These are phyloP conservation scores for Orientallactaga bullata DNA, from an alignment of 2,113 vertebrate genomes.

Conservation along the genomic window DNA sequence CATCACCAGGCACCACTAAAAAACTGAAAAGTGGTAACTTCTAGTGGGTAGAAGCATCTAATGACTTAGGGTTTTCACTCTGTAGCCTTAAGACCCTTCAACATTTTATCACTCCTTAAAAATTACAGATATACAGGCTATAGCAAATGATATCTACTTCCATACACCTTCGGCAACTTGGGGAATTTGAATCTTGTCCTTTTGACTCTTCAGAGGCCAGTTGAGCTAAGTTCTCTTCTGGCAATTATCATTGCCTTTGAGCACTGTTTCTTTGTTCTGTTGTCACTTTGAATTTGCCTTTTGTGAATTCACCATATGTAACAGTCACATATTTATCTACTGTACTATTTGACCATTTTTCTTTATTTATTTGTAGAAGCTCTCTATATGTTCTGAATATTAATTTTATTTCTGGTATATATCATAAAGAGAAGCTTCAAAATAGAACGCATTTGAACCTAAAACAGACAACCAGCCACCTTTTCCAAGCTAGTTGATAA, in stretches of 20 bases:
- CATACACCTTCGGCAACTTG: conserved; percentile 1
- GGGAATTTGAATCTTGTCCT: neutral
- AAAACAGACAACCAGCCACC: neutral
- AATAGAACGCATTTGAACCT: neutral
- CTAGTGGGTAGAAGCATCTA: neutral
- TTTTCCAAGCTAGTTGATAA: neutral
- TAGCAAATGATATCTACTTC: neutral
- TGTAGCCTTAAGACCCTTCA: neutral
- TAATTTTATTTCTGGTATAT: conserved; percentile 6
- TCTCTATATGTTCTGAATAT: too few species aligned
- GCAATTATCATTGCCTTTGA: neutral
- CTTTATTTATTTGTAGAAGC: too few species aligned
- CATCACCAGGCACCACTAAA: neutral
- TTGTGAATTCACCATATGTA: too few species aligned
- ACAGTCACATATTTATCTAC: too few species aligned
- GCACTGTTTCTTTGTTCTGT: neutral
- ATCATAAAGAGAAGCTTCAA: neutral
- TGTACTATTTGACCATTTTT: too few species aligned
- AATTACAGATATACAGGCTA: neutral
- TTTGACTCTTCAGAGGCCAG: neutral
- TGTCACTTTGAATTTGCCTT: neutral
- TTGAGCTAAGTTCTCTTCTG: neutral
- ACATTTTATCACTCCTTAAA: neutral
- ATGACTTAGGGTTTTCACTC: conserved; percentile 8
- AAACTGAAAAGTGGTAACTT: neutral